Evolutionary conservation across 2,888 invertebrate genomes (phyloP).

Genomic region (Eurytoma adleriae): DNA sequence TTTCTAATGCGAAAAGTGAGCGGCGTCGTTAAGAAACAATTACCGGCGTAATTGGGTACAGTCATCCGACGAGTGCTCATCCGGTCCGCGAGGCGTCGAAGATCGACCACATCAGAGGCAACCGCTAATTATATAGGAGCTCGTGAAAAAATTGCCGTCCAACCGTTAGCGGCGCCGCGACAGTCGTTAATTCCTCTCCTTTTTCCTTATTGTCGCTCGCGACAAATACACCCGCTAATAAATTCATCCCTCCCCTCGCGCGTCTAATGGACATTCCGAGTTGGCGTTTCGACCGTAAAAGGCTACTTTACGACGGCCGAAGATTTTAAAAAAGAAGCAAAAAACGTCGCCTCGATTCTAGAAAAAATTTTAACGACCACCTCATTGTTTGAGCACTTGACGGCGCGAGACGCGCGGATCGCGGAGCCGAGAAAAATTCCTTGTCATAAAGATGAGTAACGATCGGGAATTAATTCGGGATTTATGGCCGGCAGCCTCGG

Average conservation of each 20-base stretch:
- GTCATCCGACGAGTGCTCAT: conserved; percentile 29
- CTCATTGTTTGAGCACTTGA: not conserved
- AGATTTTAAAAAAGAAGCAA: too few species aligned
- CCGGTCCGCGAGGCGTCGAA: conserved; percentile 24
- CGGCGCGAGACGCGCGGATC: not conserved
- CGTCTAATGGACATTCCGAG: too few species aligned
- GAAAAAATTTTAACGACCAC: not conserved
- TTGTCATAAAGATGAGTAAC: conserved; percentile 12
- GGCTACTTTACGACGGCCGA: too few species aligned
- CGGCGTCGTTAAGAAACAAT: conserved; percentile 60
- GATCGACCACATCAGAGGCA: conserved; percentile 44
- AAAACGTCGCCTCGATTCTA: too few species aligned
- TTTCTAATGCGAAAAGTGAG: conserved; percentile 45
- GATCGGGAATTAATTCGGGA: conserved; percentile 21
- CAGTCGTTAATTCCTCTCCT: conserved; percentile 29
- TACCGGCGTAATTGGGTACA: conserved; percentile 56
- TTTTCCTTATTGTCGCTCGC: conserved; percentile 26
- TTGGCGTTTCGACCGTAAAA: too few species aligned
- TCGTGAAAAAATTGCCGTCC: conserved; percentile 35
- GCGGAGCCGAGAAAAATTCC: not conserved
- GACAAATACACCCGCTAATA: not conserved
- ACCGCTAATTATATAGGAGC: conserved; percentile 50
- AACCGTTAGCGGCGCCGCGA: conserved; percentile 16
- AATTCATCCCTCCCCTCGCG: not conserved
- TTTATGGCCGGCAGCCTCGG: conserved; percentile 11